phyloP scores from a whole-genome alignment of 2,113 vertebrate species.

The Leptodactylus fuscus region DNA sequence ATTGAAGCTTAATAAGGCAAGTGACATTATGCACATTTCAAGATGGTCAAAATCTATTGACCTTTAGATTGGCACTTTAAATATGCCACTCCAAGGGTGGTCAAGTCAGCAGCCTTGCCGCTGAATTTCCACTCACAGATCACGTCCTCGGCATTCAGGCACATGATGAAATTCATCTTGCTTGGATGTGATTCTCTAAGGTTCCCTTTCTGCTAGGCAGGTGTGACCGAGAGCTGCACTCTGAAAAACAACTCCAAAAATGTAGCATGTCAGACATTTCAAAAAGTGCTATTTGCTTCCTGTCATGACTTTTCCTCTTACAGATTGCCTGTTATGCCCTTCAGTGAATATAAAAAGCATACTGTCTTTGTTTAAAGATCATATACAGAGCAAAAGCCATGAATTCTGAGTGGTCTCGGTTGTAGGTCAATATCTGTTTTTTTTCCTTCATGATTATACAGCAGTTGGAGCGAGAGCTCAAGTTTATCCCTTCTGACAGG shows the following conservation, averaged over 20 bases:
- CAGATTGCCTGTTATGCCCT: constrained; percentile 50
- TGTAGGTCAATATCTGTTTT: constrained; percentile 38
- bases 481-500: background rate
- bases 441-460: constrained; percentile 3
- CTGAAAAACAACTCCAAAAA: constrained; percentile 50
- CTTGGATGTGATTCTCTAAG: constrained; percentile 54
- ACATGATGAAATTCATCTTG: constrained; percentile 61
- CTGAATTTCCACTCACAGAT: constrained; percentile 61
- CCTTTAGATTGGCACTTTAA: constrained; percentile 54
- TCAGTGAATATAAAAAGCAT: constrained; percentile 37
- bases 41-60: constrained; percentile 50
- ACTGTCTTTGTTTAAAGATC: constrained; percentile 48
- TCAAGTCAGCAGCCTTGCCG: constrained; percentile 44
- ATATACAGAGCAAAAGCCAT: constrained; percentile 15
- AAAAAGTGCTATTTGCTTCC: constrained; percentile 41
- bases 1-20: constrained; percentile 55
- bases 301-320: constrained; percentile 43
- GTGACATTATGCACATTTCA: constrained; percentile 57
- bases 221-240: constrained; percentile 46
- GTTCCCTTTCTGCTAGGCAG: constrained; percentile 50
- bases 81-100: constrained; percentile 49
- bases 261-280: constrained; percentile 50
- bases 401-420: constrained; percentile 21
- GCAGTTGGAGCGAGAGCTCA: background rate
- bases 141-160: constrained; percentile 59